These are phyloP conservation scores for Mystacornis crossleyi DNA, from an alignment of 2,113 vertebrate species.

Conservation along the genomic window DNA sequence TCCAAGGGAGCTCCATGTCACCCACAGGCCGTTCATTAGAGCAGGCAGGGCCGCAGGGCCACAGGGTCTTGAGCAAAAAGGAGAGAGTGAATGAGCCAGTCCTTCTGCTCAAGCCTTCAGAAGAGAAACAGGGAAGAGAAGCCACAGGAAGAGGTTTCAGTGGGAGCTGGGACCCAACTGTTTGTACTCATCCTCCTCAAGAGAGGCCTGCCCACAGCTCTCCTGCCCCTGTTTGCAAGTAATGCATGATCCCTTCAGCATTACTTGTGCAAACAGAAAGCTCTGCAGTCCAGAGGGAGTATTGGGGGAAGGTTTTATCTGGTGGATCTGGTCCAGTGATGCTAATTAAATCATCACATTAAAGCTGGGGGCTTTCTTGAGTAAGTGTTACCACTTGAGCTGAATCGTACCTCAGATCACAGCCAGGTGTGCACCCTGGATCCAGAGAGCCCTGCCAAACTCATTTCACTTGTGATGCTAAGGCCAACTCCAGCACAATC, in stretches of 20 bases:
- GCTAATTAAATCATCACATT: slow-evolving; percentile 61
- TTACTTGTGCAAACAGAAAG: background rate
- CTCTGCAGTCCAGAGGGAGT: background rate
- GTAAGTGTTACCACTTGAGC: slow-evolving; percentile 42
- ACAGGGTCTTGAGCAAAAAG: background rate
- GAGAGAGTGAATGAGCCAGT: background rate
- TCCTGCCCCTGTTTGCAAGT: background rate
- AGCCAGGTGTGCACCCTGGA: slow-evolving; percentile 12
- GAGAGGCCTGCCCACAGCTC: background rate
- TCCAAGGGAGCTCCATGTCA: background rate
- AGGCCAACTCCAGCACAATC: background rate
- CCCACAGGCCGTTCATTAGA: background rate
- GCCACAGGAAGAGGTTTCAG: background rate
- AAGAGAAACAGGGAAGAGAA: background rate
- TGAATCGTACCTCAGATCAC: background rate
- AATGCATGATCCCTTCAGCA: background rate
- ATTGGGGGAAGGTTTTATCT: background rate
- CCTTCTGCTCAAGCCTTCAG: background rate
- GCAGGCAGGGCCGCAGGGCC: background rate
- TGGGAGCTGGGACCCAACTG: background rate
- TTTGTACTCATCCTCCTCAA: background rate
- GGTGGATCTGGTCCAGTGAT: slow-evolving; percentile 11
- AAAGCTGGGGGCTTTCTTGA: slow-evolving; percentile 35
- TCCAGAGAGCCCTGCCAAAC: slow-evolving; percentile 46
- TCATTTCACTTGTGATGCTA: slow-evolving; percentile 48